phyloP scores from a whole-genome alignment of 2,113 vertebrate genomes.

The Castor canadensis region DNA sequence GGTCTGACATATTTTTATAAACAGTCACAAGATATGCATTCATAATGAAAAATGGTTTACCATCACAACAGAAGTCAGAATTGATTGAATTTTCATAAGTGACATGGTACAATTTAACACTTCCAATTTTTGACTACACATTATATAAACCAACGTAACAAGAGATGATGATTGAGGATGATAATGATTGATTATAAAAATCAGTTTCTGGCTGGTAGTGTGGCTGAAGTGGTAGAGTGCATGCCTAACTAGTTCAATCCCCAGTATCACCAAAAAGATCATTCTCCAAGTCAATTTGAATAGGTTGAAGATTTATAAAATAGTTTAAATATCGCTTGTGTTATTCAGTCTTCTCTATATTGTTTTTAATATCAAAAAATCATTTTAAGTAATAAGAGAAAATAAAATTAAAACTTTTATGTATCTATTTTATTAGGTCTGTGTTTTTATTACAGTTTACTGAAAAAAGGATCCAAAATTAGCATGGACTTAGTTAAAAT shows the following conservation, averaged over 20 bases:
- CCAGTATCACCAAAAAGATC: neutral
- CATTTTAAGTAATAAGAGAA: conserved; percentile 31
- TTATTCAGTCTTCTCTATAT: neutral
- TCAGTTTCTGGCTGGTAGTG: no score
- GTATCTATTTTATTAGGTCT: neutral
- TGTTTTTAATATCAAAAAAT: neutral
- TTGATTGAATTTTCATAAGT: neutral
- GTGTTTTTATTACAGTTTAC: conserved; percentile 5
- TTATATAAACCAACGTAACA: neutral
- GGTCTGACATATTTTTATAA: neutral
- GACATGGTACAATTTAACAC: neutral
- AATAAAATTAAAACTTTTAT: conserved; percentile 29
- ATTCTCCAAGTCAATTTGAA: neutral
- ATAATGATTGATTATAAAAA: neutral
- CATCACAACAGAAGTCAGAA: neutral
- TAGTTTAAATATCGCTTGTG: neutral
- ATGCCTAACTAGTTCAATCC: no score
- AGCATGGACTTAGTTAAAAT: neutral
- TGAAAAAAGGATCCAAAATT: conserved; percentile 3
- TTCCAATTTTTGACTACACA: neutral
- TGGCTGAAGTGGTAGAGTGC: no score
- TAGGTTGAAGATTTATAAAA: conserved; percentile 18
- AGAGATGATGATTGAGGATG: neutral
- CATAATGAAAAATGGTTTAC: neutral
- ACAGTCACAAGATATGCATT: neutral